Evolutionary conservation across 2,797 vertebrate species (phyloP).

Genomic region (Enteromius unitaeniatus): DNA sequence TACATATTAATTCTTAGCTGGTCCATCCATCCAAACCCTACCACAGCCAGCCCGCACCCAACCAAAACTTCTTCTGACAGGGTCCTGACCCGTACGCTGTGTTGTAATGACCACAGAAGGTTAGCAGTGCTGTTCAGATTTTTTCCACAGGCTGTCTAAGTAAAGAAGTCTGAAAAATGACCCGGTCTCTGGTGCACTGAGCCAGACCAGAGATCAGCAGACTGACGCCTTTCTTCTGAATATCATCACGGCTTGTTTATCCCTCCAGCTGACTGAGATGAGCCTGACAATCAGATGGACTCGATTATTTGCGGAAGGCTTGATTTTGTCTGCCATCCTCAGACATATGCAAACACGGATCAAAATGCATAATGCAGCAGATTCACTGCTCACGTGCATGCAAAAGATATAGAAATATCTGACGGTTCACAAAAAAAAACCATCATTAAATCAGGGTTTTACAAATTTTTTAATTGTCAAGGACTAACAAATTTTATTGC

Average conservation of each 20-base stretch:
- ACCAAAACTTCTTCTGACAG: not conserved
- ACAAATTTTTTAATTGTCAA: not conserved
- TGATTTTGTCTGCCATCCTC: not conserved
- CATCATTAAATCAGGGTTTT: not conserved
- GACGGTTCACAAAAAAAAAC: not conserved
- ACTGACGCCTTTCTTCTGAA: constrained; percentile 22
- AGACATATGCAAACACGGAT: constrained; percentile 13
- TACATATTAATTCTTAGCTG: not conserved
- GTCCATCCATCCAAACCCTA: not conserved
- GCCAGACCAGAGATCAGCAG: constrained; percentile 6
- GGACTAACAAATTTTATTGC: not conserved
- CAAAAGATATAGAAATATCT: not conserved
- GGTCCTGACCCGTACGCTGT: not conserved
- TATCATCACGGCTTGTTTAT: constrained; percentile 41
- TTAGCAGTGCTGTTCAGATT: constrained; percentile 5
- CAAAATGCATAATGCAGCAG: not conserved
- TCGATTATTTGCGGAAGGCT: not conserved
- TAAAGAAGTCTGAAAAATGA: not conserved
- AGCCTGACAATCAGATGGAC: constrained; percentile 20
- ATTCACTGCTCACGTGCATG: not conserved
- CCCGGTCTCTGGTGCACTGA: not conserved
- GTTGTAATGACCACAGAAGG: constrained; percentile 15
- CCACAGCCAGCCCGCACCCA: not conserved
- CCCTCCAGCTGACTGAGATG: constrained; percentile 42
- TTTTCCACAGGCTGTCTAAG: not conserved